A percentile compares a stretch with the other conserved stretches of the same genome.
phyloP scores from a whole-genome alignment of 2,888 invertebrate species.

The Rhynchonema sp. region DNA sequence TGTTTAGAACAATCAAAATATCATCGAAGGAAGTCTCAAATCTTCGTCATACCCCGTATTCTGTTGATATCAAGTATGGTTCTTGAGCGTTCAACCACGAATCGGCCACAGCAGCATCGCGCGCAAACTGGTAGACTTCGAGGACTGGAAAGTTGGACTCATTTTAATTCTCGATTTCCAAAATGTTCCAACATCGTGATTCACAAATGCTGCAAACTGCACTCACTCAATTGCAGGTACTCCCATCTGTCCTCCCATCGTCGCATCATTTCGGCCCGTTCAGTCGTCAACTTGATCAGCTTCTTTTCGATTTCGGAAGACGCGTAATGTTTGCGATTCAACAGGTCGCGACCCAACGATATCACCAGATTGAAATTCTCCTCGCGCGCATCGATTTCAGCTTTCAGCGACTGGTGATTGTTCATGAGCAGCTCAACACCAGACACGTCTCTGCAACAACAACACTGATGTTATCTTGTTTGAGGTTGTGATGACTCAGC shows the following conservation, averaged over 20 bases:
- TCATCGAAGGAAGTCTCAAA: background rate
- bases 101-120: conserved; percentile 98
- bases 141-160: conserved; percentile 42
- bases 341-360: conserved; percentile 47
- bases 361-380: conserved; percentile 92
- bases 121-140: conserved; percentile 98
- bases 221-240: conserved; percentile 82
- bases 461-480: too few relatives aligned
- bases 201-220: too few relatives aligned
- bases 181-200: background rate
- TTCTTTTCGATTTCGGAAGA: conserved; percentile 79
- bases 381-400: conserved; percentile 93
- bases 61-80: conserved; percentile 86
- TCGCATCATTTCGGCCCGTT: conserved; percentile 72
- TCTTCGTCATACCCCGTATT: conserved; percentile 51
- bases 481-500: too few relatives aligned
- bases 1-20: background rate
- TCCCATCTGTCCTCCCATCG: conserved; percentile 99
- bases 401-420: conserved; percentile 94
- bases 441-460: conserved; percentile 57
- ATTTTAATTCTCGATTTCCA: background rate
- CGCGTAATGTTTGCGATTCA: conserved; percentile 68
- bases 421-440: conserved; percentile 98
- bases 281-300: conserved; percentile 67
- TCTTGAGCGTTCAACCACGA: conserved; percentile 98